These are phyloP conservation scores for Marcusenius ussheri DNA, from an alignment of 2,113 vertebrate genomes.

Conservation along the genomic window DNA sequence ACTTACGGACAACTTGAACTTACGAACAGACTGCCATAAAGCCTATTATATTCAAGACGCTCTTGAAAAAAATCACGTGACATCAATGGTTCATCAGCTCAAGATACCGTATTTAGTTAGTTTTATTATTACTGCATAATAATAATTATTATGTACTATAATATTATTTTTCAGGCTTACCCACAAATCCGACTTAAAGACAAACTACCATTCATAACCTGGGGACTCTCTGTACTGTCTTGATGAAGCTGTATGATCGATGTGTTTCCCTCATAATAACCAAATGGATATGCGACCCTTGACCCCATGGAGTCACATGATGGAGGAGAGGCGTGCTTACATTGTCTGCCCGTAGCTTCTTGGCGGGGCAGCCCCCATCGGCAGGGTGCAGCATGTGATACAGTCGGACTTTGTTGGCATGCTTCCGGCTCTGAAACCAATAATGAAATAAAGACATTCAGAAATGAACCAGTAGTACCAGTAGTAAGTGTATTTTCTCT, in stretches of 20 bases:
- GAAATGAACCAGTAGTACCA: background rate
- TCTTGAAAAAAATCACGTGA: background rate
- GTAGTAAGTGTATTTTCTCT: background rate
- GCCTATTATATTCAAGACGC: background rate
- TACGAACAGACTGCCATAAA: background rate
- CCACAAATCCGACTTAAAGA: background rate
- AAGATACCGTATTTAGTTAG: background rate
- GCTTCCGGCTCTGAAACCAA: conserved; percentile 80
- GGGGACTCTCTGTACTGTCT: background rate
- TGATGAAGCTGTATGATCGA: background rate
- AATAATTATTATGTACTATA: background rate
- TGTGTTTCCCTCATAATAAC: background rate
- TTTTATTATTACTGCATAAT: background rate
- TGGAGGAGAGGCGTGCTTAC: conserved; percentile 61
- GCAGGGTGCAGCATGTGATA: conserved; percentile 94
- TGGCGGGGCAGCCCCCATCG: conserved; percentile 87
- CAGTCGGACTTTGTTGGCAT: conserved; percentile 90
- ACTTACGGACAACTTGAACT: background rate
- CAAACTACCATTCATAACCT: background rate
- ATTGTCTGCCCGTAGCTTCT: conserved; percentile 87
- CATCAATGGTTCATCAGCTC: background rate
- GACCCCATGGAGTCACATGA: background rate
- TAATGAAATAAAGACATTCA: conserved; percentile 19
- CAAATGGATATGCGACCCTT: background rate
- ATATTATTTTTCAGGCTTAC: background rate